Evolutionary conservation across 2,113 vertebrate genomes (phyloP), one percentile per base, ranked within the genome.

Genomic region (Spea bombifrons): DNA sequence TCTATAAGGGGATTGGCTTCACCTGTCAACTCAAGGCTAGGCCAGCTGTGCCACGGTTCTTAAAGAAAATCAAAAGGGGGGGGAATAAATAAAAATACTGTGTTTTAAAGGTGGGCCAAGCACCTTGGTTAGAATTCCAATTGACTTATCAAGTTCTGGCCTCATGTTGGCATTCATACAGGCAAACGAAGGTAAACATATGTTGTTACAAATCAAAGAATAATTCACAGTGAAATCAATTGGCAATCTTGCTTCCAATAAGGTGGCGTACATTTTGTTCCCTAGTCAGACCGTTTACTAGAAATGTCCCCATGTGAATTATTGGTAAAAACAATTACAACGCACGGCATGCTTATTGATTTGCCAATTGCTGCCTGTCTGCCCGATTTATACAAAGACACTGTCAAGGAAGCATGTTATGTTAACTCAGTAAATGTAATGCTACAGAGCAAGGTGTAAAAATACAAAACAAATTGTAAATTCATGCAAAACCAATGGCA

Each of bases 321-420:
- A 89, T 91, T 90, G 89, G 90, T 84, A 84, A 81, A 89, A 86
- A 84, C 81, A 71, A 53, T 10, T 43, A 43, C 61, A 76, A 86
- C 73, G 75, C 79, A 85, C 88, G 92, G 90, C 89, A 93, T 94
- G 93, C 91, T 94, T 95, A 91, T 92, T 93, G 93, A 92, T 95
- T 92, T 93, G 93, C 94, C 94, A 95, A 94, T 93, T 93, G 95
- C 94, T 97, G 95, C 94, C 95, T 96, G 95, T 96, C 95, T 97
- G 95, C 94, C 94, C 95, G 88, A 95, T 92, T 93, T 94, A 87
- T 77, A 90, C 92, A 93, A 76, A 92, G 81, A 90, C 88, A 89
- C 80, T 83, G 90, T 87, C 90, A 87, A 88, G 87, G 89, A 92
- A 90, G 85, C 88, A 90, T 76, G 90, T 86, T 85, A 67, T 74